These are phyloP conservation scores for Ormia ochracea DNA, from an alignment of 2,888 invertebrate genomes.

Conservation along the genomic window DNA sequence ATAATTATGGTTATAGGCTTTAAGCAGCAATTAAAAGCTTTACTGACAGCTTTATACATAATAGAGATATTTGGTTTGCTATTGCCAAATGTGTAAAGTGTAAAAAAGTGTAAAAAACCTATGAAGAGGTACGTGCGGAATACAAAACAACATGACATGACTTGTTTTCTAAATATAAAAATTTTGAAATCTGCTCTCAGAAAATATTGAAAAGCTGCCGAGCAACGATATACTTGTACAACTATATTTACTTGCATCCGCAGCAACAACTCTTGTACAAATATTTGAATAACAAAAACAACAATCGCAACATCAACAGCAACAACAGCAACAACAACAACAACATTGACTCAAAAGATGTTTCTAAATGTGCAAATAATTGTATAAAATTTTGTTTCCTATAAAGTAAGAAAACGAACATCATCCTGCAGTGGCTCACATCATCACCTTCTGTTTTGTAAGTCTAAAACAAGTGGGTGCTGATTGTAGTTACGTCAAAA, in stretches of 20 bases:
- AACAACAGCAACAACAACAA: neutral
- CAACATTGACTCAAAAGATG: neutral
- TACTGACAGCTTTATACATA: too few relatives aligned
- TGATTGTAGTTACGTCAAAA: neutral
- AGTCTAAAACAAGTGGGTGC: neutral
- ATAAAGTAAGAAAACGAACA: neutral
- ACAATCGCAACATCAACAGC: neutral
- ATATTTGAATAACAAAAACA: neutral
- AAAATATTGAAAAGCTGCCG: too few relatives aligned
- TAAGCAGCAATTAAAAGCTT: too few relatives aligned
- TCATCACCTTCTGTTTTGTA: neutral
- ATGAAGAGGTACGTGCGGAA: too few relatives aligned
- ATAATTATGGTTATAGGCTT: too few relatives aligned
- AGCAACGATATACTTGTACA: too few relatives aligned
- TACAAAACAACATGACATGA: too few relatives aligned
- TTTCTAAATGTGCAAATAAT: conserved; percentile 2
- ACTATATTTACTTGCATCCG: neutral
- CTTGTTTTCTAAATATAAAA: too few relatives aligned
- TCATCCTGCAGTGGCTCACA: neutral
- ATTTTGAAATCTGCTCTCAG: too few relatives aligned
- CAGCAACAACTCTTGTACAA: neutral
- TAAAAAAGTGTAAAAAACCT: too few relatives aligned
- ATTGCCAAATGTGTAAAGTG: too few relatives aligned
- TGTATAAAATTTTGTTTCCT: conserved; percentile 3
- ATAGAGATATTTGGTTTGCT: too few relatives aligned